Evolutionary conservation across 1,140 invertebrate species (phyloP).

Genomic region (Pectinophora gossypiella): DNA sequence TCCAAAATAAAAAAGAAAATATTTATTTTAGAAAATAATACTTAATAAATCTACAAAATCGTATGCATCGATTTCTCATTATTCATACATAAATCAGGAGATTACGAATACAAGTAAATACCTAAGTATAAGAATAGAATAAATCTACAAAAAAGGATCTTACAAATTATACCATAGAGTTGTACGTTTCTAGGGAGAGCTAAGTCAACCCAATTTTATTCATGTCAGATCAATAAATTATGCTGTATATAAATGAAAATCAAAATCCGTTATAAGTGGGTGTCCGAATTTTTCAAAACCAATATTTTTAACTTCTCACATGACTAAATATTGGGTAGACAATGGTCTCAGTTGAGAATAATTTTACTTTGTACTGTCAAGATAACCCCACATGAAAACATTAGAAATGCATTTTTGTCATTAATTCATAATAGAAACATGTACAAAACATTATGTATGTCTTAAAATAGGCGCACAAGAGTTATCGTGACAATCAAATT

Average conservation of each 20-base stretch:
- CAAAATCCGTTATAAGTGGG: too few relatives aligned
- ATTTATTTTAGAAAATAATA: conserved; percentile 73
- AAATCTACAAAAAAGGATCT: conserved; percentile 69
- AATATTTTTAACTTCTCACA: conserved; percentile 44
- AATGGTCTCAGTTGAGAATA: conserved; percentile 47
- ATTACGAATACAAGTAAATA: conserved; percentile 75
- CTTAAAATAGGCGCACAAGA: conserved; percentile 31
- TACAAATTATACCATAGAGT: conserved; percentile 70
- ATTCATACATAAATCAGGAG: conserved; percentile 51
- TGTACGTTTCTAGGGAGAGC: conserved; percentile 69
- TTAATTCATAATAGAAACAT: conserved; percentile 35
- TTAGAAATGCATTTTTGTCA: conserved; percentile 24
- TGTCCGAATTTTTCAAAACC: too few relatives aligned
- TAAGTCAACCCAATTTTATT: conserved; percentile 56
- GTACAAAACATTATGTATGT: conserved; percentile 36
- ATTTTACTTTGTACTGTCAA: conserved; percentile 44
- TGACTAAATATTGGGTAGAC: conserved; percentile 59
- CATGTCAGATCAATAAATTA: conserved; percentile 31
- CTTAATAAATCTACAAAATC: conserved; percentile 61
- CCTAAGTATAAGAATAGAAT: conserved; percentile 53
- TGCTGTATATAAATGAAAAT: background rate
- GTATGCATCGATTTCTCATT: conserved; percentile 56
- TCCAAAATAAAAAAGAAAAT: conserved; percentile 47
- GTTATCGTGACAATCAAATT: conserved; percentile 69
- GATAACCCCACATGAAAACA: conserved; percentile 49